Conservation (phyloP, 2,888 invertebrate species). For the Cerastis rubricosa region DNA sequence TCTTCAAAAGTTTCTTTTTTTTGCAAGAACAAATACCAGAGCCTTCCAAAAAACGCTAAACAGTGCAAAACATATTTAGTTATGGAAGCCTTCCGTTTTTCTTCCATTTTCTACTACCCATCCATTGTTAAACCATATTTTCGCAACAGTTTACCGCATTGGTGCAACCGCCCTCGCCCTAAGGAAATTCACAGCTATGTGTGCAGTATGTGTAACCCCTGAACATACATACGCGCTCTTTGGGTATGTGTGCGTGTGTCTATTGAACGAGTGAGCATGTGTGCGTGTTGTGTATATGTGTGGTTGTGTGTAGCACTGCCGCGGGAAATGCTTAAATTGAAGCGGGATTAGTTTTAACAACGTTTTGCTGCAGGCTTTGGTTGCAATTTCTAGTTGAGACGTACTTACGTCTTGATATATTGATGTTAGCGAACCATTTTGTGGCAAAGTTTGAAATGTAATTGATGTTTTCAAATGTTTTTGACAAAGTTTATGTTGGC, state of each 20-base stretch:
- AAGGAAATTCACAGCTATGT: slow-evolving; percentile 58
- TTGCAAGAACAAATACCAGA: too few relatives aligned
- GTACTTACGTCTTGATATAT: slow-evolving; percentile 3
- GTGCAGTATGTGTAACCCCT: slow-evolving; percentile 55
- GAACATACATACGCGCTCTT: not conserved
- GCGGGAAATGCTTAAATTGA: slow-evolving; percentile 61
- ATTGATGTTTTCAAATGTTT: not conserved
- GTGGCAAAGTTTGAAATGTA: not conserved
- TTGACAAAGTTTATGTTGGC: not conserved
- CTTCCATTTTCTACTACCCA: not conserved
- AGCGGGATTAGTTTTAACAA: slow-evolving; percentile 62
- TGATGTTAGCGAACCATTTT: not conserved
- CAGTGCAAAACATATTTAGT: not conserved
- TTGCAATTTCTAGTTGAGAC: slow-evolving; percentile 35
- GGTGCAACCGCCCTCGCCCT: slow-evolving; percentile 33
- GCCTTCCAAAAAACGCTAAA: not conserved
- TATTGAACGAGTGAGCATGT: slow-evolving; percentile 10
- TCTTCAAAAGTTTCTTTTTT: too few relatives aligned
- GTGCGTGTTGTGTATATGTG: slow-evolving; percentile 14
- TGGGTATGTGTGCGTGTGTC: slow-evolving; percentile 22
- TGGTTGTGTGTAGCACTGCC: slow-evolving; percentile 35
- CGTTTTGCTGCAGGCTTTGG: slow-evolving; percentile 45
- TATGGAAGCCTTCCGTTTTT: not conserved
- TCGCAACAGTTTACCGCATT: slow-evolving; percentile 19
- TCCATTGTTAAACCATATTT: not conserved